Conservation (phyloP, 2,113 vertebrate genomes). For the Pseudopodoces humilis region DNA sequence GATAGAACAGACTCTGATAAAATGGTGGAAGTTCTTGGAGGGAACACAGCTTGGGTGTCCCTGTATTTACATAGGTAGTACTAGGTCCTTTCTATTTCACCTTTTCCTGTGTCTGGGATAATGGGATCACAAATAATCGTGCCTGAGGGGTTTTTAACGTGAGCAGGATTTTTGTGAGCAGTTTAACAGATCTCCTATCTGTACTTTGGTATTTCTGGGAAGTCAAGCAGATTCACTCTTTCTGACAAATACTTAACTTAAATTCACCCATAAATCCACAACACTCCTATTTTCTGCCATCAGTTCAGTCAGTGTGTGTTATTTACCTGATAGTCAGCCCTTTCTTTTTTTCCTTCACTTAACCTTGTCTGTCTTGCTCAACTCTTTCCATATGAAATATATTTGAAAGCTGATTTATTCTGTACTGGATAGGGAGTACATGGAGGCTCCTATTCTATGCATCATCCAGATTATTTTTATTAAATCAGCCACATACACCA, state of each 20-base stretch:
- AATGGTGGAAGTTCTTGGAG: background rate
- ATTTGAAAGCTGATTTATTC: conserved; percentile 43
- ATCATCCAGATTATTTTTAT: conserved; percentile 4
- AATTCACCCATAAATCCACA: background rate
- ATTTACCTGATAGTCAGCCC: background rate
- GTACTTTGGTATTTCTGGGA: conserved; percentile 5
- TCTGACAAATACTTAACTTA: background rate
- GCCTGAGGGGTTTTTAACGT: background rate
- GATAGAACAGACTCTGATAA: background rate
- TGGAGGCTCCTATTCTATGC: background rate
- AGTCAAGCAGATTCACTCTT: background rate
- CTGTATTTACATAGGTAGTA: background rate
- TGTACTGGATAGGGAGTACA: background rate
- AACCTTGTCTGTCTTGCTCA: conserved; percentile 19
- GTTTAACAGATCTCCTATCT: background rate
- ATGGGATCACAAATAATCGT: background rate
- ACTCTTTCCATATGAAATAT: background rate
- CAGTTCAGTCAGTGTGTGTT: background rate
- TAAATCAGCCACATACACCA: conserved; percentile 18
- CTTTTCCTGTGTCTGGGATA: background rate
- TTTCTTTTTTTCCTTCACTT: background rate
- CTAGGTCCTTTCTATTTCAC: background rate
- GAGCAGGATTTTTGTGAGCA: background rate
- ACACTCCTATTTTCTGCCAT: background rate
- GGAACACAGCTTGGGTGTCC: background rate